Conservation (phyloP, 2,113 vertebrate genomes). For the Gorsachius goisagi region DNA sequence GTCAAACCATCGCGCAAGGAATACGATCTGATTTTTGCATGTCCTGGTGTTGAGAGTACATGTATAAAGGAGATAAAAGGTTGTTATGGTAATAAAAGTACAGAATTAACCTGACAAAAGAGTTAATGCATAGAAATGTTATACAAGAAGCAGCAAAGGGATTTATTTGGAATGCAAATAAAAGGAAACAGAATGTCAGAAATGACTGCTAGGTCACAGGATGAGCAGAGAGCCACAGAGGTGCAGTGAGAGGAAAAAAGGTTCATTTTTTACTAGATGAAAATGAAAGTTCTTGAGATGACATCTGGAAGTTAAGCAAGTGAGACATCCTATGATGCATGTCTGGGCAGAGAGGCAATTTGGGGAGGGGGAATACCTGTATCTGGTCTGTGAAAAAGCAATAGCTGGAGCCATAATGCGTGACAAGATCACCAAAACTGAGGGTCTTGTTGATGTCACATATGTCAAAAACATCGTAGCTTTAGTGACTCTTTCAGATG, state of each 20-base stretch:
- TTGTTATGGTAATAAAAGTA: constrained; percentile 1
- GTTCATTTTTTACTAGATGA: background rate
- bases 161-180: constrained; percentile 33
- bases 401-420: background rate
- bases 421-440: background rate
- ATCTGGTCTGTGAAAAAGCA: background rate
- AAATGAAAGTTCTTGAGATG: background rate
- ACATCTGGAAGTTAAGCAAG: background rate
- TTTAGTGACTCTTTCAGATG: background rate
- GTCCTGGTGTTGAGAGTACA: background rate
- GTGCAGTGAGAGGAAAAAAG: background rate
- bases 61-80: background rate
- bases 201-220: background rate
- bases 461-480: background rate
- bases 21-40: background rate
- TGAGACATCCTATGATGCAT: background rate
- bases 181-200: constrained; percentile 15
- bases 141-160: background rate
- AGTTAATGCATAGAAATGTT: background rate
- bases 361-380: background rate
- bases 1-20: background rate
- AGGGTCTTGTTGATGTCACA: background rate
- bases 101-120: constrained; percentile 17
- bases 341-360: background rate
- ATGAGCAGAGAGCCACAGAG: background rate